Evolutionary conservation across 2,888 invertebrate species (phyloP).

Genomic region (Scelioninae gen. 1): DNA sequence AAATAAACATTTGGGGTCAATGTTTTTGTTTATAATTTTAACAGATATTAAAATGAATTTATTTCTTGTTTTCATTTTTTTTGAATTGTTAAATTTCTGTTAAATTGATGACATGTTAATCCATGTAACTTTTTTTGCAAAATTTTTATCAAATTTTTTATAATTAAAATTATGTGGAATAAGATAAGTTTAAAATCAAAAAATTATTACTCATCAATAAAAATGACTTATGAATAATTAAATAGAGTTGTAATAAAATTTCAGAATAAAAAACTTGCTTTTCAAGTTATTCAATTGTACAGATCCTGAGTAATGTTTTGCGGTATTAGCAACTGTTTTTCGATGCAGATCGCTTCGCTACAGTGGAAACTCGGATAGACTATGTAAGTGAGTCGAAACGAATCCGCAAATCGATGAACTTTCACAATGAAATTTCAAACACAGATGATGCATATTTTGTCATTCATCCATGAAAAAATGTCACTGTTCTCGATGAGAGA

Average conservation of each 20-base stretch:
- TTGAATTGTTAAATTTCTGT: no score
- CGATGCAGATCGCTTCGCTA: neutral
- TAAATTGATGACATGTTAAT: no score
- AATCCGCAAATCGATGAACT: slow-evolving; percentile 36
- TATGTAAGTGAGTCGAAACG: slow-evolving; percentile 8
- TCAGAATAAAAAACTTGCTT: slow-evolving; percentile 12
- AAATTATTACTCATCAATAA: no score
- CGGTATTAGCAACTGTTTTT: slow-evolving; percentile 20
- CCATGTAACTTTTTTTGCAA: no score
- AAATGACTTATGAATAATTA: slow-evolving; percentile 15
- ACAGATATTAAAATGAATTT: no score
- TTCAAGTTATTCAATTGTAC: slow-evolving; percentile 24
- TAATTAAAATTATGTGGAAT: no score
- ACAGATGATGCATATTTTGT: slow-evolving; percentile 20
- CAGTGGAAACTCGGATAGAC: slow-evolving; percentile 17
- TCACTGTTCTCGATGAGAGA: no score
- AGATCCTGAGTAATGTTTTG: slow-evolving; percentile 8
- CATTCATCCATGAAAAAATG: slow-evolving; percentile 27
- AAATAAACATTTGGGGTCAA: no score
- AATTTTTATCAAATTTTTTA: no score
- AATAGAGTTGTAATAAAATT: slow-evolving; percentile 6
- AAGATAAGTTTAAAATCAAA: no score
- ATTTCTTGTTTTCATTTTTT: no score
- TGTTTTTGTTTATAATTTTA: no score
- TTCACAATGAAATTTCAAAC: slow-evolving; percentile 37